phyloP scores from a whole-genome alignment of 2,797 vertebrate genomes.

The Sandelia bainsii region DNA sequence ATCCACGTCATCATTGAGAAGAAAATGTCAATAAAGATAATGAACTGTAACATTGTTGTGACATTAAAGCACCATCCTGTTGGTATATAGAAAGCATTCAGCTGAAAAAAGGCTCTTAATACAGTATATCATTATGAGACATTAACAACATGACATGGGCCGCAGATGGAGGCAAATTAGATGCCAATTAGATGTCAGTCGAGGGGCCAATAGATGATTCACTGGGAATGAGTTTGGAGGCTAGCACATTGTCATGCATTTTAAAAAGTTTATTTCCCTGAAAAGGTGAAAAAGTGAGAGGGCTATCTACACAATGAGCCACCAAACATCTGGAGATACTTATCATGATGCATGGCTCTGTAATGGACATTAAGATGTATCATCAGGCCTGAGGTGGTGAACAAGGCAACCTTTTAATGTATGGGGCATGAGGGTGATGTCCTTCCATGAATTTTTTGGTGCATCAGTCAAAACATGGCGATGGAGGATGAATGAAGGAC shows the following conservation, averaged over 20 bases:
- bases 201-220: slow-evolving; percentile 41
- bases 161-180: slow-evolving; percentile 74
- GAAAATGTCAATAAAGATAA: slow-evolving; percentile 56
- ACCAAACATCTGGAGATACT: slow-evolving; percentile 56
- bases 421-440: slow-evolving; percentile 33
- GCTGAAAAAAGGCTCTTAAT: slow-evolving; percentile 50
- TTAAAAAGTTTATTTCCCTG: slow-evolving; percentile 40
- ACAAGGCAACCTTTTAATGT: slow-evolving; percentile 33
- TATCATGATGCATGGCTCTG: slow-evolving; percentile 48
- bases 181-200: slow-evolving; percentile 64
- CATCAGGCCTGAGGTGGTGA: slow-evolving; percentile 18
- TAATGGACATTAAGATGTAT: slow-evolving; percentile 46
- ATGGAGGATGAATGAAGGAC: slow-evolving; percentile 61
- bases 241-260: slow-evolving; percentile 44
- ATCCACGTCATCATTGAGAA: slow-evolving; percentile 9
- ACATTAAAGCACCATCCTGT: slow-evolving; percentile 50
- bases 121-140: slow-evolving; percentile 67
- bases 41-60: slow-evolving; percentile 26
- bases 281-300: slow-evolving; percentile 56
- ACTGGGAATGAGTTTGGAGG: slow-evolving; percentile 35
- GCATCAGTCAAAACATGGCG: slow-evolving; percentile 32
- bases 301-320: slow-evolving; percentile 35
- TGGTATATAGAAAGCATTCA: slow-evolving; percentile 41
- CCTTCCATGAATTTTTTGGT: slow-evolving; percentile 10
- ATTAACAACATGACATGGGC: slow-evolving; percentile 68